Evolutionary conservation across 2,888 invertebrate species (phyloP), one percentile per base, ranked within the genome.

Genomic region (Agriopis aurantiaria): DNA sequence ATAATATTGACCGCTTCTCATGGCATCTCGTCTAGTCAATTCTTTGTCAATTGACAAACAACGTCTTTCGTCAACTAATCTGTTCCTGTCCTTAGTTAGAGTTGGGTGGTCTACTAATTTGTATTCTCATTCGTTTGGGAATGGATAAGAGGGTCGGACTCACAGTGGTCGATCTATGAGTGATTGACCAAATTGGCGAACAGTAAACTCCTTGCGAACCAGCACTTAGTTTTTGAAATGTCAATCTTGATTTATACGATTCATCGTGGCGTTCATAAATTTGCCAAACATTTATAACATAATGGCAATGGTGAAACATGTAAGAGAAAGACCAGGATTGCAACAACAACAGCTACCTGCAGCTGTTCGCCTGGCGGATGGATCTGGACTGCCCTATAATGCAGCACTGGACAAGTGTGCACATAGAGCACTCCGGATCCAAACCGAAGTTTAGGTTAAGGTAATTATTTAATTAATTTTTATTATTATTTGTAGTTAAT

Each of bases 51-150:
- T 77, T 75, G 71, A 71, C 55, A 56, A 48, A 74, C 70, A 70
- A 71, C 70, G 58, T 58, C 64, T 62, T 40, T 68, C 66, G 51
- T 61, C 73, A 72, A 75, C 73, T 75, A 72, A 73, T 75, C 73
- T 65, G 77, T 77, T 75, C 77, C 77, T 75, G 77, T 72, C 70
- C 71, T 65, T 74, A 73, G 72, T 72, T 73, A 71, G 68, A 69
- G 73, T 53, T 70, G 69, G 63, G 72, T 76, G 69, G 74, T 69
- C 72, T 72, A 67, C 65, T 75, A 65, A 74, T 72, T 73, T 33
- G 33, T 33, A 72, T 68, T 73, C 69, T 68, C 67, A 69, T 69
- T 67, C 55, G 51, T 51, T 69, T 68, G 67, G 59, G 67, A 68
- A 56, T 69, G 65, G 72, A 71, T 69, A 68, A 58, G 69, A 68